A percentile compares a stretch with the other conserved stretches of the same genome.
These are phyloP conservation scores for Noctua pronuba DNA, from an alignment of 2,888 invertebrate species.

Conservation along the genomic window DNA sequence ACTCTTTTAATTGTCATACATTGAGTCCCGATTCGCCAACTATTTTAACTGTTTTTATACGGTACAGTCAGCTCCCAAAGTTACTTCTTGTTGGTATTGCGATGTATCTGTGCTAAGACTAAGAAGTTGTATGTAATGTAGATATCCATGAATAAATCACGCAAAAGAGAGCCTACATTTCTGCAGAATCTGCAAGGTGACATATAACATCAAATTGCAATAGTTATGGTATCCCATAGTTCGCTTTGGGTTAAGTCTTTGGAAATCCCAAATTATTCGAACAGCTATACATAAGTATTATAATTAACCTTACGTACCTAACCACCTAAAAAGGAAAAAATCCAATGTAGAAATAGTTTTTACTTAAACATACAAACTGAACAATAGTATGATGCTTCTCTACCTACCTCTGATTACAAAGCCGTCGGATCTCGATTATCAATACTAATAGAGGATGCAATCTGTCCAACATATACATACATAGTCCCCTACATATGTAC, in stretches of 20 bases:
- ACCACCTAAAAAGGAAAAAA: background rate
- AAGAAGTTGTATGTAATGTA: background rate
- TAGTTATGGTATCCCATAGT: background rate
- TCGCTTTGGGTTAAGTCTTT: background rate
- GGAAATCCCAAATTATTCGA: background rate
- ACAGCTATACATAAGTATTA: background rate
- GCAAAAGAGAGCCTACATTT: background rate
- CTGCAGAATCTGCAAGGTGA: background rate
- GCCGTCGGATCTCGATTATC: constrained; percentile 13
- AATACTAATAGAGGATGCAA: constrained; percentile 52
- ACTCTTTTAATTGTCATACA: too few relatives aligned
- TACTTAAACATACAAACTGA: background rate
- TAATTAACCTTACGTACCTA: background rate
- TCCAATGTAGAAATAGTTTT: background rate
- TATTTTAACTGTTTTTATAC: too few relatives aligned
- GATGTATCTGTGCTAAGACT: background rate
- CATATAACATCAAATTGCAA: background rate
- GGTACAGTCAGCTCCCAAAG: too few relatives aligned
- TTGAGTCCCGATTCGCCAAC: too few relatives aligned
- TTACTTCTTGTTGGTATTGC: too few relatives aligned
- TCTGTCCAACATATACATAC: constrained; percentile 32
- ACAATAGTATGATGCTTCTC: background rate
- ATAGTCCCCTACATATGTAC: background rate
- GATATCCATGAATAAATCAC: background rate
- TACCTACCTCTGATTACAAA: constrained; percentile 13